Percentiles rank a stretch among this genome's conserved stretches.
Conservation (phyloP, 2,888 invertebrate genomes). For the Himalopsyche anomala region DNA sequence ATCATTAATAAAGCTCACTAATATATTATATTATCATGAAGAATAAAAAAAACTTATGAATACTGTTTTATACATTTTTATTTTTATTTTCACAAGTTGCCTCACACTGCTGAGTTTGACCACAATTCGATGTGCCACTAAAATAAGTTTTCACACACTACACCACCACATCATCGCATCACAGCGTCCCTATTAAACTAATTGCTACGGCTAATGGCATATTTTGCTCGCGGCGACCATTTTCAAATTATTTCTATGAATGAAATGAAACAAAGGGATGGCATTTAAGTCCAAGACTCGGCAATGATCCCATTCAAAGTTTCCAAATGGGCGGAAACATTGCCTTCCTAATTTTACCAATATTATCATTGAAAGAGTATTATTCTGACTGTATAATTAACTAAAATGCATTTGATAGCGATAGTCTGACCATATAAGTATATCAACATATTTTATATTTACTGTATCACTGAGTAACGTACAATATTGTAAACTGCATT, state of each 20-base stretch:
- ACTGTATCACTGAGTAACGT: no score
- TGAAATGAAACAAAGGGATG: conserved; percentile 36
- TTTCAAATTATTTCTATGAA: conserved; percentile 42
- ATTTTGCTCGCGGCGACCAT: conserved; percentile 36
- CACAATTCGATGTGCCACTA: no score
- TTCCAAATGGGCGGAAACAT: conserved; percentile 16
- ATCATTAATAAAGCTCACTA: no score
- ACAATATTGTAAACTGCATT: no score
- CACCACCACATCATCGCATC: conserved; percentile 11
- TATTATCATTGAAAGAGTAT: conserved; percentile 48
- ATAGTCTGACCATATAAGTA: neutral
- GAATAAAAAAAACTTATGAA: no score
- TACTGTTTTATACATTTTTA: no score
- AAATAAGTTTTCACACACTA: conserved; percentile 17
- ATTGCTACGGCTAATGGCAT: conserved; percentile 21
- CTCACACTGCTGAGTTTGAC: no score
- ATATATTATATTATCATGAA: no score
- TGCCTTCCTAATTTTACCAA: conserved; percentile 25
- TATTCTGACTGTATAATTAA: neutral
- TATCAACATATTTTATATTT: no score
- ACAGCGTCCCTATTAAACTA: conserved; percentile 24
- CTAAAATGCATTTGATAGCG: neutral
- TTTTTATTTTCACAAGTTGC: no score
- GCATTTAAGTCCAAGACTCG: conserved; percentile 11
- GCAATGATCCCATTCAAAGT: conserved; percentile 38